Percentiles rank a stretch among this genome's conserved stretches.
phyloP scores from a whole-genome alignment of 2,888 invertebrate species.

The Tachina fera region DNA sequence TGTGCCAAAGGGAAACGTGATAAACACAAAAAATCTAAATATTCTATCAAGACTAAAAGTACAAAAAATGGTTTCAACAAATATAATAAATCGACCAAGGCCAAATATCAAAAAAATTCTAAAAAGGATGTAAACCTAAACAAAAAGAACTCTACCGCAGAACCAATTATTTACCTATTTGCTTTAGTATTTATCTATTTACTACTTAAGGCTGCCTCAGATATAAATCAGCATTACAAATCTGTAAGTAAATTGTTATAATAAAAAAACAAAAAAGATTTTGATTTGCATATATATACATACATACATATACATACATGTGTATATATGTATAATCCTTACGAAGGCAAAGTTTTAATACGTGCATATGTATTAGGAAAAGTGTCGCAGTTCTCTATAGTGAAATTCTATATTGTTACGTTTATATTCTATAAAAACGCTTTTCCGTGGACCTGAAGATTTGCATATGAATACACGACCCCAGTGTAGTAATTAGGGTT shows the following conservation, averaged over 20 bases:
- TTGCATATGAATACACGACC: too few relatives aligned
- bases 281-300: too few relatives aligned
- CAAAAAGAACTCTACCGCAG: constrained; percentile 79
- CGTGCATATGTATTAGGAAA: too few relatives aligned
- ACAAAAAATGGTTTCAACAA: constrained; percentile 70
- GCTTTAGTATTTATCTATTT: constrained; percentile 81
- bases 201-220: constrained; percentile 81
- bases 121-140: constrained; percentile 66
- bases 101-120: constrained; percentile 52
- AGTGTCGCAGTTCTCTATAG: too few relatives aligned
- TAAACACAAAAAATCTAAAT: constrained; percentile 66
- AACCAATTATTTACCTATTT: constrained; percentile 82
- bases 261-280: too few relatives aligned
- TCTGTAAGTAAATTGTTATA: constrained; percentile 75
- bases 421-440: too few relatives aligned
- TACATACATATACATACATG: too few relatives aligned
- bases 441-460: too few relatives aligned
- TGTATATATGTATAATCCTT: too few relatives aligned
- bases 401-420: too few relatives aligned
- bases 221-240: constrained; percentile 82
- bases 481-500: too few relatives aligned
- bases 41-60: constrained; percentile 60
- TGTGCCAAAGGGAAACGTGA: constrained; percentile 21
- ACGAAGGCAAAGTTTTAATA: too few relatives aligned
- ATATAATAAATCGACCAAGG: constrained; percentile 60